phyloP scores from a whole-genome alignment of 1,140 invertebrate genomes.

The Pseudomyrmex sp. region DNA sequence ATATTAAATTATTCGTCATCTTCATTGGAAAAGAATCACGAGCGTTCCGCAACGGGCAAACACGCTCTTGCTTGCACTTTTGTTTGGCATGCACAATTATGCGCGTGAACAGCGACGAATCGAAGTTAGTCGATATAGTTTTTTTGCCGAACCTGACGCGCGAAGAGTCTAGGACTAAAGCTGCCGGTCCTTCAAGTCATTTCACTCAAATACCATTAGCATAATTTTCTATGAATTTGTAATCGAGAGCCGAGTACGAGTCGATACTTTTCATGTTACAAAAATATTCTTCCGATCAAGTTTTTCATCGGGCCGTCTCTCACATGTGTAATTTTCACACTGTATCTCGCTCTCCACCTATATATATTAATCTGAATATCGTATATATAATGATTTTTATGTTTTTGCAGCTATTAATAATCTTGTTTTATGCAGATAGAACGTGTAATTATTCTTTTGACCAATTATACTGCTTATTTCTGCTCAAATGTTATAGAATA shows the following conservation, averaged over 20 bases:
- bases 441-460: constrained; percentile 49
- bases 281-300: constrained; percentile 28
- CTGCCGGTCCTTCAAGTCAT: constrained; percentile 36
- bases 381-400: constrained; percentile 25
- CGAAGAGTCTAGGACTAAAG: constrained; percentile 11
- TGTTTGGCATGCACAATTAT: constrained; percentile 10
- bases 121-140: neutral
- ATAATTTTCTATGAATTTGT: constrained; percentile 64
- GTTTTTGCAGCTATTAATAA: constrained; percentile 23
- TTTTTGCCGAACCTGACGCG: neutral
- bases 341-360: neutral
- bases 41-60: neutral
- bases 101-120: neutral
- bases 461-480: constrained; percentile 47
- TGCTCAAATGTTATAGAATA: constrained; percentile 49
- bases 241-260: constrained; percentile 16
- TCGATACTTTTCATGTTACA: constrained; percentile 20
- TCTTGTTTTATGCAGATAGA: neutral
- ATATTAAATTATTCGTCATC: constrained; percentile 64
- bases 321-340: constrained; percentile 27
- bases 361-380: constrained; percentile 36
- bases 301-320: constrained; percentile 2
- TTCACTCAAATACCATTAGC: constrained; percentile 39
- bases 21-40: neutral
- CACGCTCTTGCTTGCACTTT: constrained; percentile 5